These are phyloP conservation scores for Rhea pennata DNA, from an alignment of 2,113 vertebrate species.

Conservation along the genomic window DNA sequence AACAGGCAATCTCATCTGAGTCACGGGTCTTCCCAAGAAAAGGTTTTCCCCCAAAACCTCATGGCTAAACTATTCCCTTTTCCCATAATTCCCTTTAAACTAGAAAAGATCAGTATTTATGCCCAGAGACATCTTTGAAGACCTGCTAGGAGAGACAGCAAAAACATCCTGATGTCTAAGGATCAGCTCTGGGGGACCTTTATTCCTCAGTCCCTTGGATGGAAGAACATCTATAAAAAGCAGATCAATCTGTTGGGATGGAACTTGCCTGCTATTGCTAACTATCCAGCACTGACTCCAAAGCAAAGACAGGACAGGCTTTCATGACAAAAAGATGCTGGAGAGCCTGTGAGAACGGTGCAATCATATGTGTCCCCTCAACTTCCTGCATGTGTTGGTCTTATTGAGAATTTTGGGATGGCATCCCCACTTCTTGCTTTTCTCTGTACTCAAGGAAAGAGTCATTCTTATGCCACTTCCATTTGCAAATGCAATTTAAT, in stretches of 20 bases:
- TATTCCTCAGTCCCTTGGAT: not conserved
- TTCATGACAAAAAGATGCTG: not conserved
- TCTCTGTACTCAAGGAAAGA: not conserved
- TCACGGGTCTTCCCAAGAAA: not conserved
- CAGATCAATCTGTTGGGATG: not conserved
- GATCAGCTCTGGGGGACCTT: not conserved
- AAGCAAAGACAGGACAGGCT: not conserved
- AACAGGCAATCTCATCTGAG: fast-evolving
- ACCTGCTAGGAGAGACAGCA: not conserved
- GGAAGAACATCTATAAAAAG: not conserved
- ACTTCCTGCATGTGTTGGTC: not conserved
- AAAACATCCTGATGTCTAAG: not conserved
- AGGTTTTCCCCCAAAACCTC: not conserved
- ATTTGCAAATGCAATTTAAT: not conserved
- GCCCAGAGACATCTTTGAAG: not conserved
- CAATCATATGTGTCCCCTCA: not conserved
- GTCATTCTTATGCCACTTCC: not conserved
- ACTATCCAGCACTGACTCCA: not conserved
- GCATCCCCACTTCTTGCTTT: not conserved
- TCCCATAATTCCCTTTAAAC: not conserved
- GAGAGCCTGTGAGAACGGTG: conserved; percentile 16
- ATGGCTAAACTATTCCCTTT: not conserved
- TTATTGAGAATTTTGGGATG: not conserved
- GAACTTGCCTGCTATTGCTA: not conserved
- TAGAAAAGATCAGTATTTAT: not conserved